Base-by-base conservation (phyloP, 2,113 vertebrate species). In the Craseonycteris thonglongyai region DNA sequence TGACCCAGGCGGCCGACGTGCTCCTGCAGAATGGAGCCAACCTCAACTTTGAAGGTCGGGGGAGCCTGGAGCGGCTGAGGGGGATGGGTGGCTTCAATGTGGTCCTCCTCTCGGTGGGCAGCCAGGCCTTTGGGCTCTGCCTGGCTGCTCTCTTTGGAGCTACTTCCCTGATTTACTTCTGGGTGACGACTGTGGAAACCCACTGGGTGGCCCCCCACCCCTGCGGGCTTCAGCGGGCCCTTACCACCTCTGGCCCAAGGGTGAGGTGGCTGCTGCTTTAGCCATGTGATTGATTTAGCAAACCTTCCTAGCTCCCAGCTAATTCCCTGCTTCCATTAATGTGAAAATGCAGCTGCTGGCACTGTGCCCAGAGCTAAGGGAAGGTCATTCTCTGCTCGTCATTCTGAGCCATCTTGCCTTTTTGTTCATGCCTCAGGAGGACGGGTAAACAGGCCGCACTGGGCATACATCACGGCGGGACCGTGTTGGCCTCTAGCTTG, bases 1-100 rank as follows among this genome's bases (percentile, higher is more conserved):
- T 99, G 0, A 88, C 98, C 0, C 68, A 88, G 0, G 98, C 98
- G 0, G 99, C 99, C 0, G 98, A 98, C 74, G 97, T 99, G 63
- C 99, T 99, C 10, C 98, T 99, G 59, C 98, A 95, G 80, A 98
- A 98, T 0, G 99, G 99, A 8, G 99, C 99, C 58, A 98, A 99
- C 95, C 97, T 99, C 68, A 98, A 98, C 98, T 99, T 99, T 96
- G 99, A 99, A 98, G 99, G 99, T 98, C 65, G 93, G 63, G 1
- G 40, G 66, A 21, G 28, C 33, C 68, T 18, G 0, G 56, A 10
- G 69, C n/a, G 4, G n/a, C 49, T 14, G 19, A 30, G 38, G 63
- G 42, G 45, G 47, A 9, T 4, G 7, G 38, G 33, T 6, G 19
- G 78, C 74, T 51, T 61, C 13, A 42, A 76, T 13, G 16, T 9